These are phyloP conservation scores for Cantharis flavilabris DNA, from an alignment of 2,888 invertebrate species.

Conservation along the genomic window DNA sequence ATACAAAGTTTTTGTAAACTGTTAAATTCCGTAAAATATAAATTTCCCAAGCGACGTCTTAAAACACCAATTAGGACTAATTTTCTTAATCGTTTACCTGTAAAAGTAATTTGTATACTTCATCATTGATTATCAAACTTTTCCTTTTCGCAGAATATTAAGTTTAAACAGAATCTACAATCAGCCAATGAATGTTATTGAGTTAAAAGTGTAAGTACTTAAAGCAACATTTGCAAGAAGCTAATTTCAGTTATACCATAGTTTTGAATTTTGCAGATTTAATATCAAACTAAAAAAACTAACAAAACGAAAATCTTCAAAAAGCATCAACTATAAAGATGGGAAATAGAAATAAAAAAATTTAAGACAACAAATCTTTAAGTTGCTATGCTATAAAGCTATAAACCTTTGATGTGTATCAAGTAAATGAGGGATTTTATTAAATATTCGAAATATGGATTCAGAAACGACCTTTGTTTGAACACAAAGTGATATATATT, in stretches of 20 bases:
- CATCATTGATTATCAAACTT: background rate
- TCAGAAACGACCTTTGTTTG: too few relatives aligned
- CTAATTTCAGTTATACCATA: background rate
- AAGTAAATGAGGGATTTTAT: too few relatives aligned
- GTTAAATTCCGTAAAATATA: background rate
- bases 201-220: background rate
- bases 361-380: background rate
- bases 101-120: background rate
- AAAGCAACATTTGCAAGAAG: background rate
- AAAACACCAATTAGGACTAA: background rate
- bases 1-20: background rate
- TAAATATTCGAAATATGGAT: too few relatives aligned
- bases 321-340: background rate
- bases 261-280: background rate
- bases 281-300: background rate
- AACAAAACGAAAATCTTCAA: too few relatives aligned
- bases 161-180: background rate
- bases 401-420: background rate
- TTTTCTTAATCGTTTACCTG: conserved; percentile 3
- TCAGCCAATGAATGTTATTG: background rate
- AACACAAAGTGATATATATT: too few relatives aligned
- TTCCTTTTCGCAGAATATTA: background rate
- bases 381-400: too few relatives aligned
- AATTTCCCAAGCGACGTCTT: background rate
- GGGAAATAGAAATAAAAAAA: background rate